phyloP scores from a whole-genome alignment of 2,113 vertebrate species.

The Cynoglossus semilaevis region DNA sequence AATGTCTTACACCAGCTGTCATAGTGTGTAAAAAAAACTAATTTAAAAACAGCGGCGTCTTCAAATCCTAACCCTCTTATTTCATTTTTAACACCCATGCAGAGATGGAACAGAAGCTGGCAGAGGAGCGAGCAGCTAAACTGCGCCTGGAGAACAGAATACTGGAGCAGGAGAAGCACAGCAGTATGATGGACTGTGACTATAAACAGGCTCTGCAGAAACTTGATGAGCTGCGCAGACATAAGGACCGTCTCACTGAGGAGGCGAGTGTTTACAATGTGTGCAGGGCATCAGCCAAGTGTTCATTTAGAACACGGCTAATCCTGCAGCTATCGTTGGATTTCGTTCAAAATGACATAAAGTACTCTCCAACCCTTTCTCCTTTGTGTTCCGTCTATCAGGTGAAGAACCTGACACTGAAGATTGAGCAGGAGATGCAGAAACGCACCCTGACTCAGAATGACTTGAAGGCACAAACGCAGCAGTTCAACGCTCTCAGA shows the following conservation, averaged over 20 bases:
- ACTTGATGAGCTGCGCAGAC: slow-evolving; percentile 86
- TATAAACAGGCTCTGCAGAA: slow-evolving; percentile 96
- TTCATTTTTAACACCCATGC: slow-evolving; percentile 14
- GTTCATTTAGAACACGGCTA: slow-evolving; percentile 7
- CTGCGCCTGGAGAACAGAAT: slow-evolving; percentile 90
- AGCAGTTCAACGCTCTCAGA: slow-evolving; percentile 88
- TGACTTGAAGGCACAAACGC: slow-evolving; percentile 93
- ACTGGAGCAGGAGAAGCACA: slow-evolving; percentile 91
- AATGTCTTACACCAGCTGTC: not conserved
- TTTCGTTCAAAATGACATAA: no score
- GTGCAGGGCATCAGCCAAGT: not conserved
- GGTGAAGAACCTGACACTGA: slow-evolving; percentile 94
- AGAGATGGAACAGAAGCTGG: slow-evolving; percentile 96
- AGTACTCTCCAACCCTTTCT: no score
- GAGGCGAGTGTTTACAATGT: slow-evolving; percentile 77
- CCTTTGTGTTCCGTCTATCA: slow-evolving; percentile 53
- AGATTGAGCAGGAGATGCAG: slow-evolving; percentile 96
- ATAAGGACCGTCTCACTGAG: slow-evolving; percentile 90
- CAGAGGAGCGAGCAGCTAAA: slow-evolving; percentile 88
- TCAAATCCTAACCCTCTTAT: not conserved
- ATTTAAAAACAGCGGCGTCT: not conserved
- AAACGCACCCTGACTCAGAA: slow-evolving; percentile 94
- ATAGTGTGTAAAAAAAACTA: not conserved
- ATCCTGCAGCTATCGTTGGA: not conserved
- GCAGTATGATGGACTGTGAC: slow-evolving; percentile 95